phyloP scores from a whole-genome alignment of 2,113 vertebrate genomes.

The Pseudopodoces humilis region DNA sequence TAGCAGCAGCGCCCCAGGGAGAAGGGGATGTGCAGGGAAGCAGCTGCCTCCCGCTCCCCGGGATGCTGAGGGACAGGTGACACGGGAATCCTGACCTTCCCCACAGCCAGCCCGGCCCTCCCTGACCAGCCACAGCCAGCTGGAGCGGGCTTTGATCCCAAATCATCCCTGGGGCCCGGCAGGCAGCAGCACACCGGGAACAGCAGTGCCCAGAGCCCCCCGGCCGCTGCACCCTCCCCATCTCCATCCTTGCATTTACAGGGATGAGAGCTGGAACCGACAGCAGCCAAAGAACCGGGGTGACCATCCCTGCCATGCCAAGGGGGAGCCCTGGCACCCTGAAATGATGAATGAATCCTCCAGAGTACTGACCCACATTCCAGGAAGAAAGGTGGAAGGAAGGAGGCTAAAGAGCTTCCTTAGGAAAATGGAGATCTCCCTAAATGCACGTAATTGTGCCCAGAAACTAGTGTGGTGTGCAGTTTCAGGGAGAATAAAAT shows the following conservation, averaged over 20 bases:
- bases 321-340: background rate
- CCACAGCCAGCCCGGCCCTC: background rate
- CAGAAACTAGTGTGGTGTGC: background rate
- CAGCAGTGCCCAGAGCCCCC: accelerated
- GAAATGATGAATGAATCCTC: background rate
- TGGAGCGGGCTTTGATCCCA: background rate
- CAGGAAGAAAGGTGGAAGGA: background rate
- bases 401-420: background rate
- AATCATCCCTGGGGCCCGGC: background rate
- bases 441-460: background rate
- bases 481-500: background rate
- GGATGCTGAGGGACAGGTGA: background rate
- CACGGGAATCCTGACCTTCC: background rate
- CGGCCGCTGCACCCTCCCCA: accelerated
- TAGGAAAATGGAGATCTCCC: background rate
- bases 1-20: background rate
- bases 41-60: background rate
- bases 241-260: background rate
- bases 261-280: background rate
- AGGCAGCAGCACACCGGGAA: background rate
- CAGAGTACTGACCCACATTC: background rate
- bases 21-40: background rate
- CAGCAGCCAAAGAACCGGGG: background rate
- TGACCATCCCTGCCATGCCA: background rate
- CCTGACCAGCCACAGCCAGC: background rate